Evolutionary conservation across 2,888 invertebrate genomes (phyloP).

Genomic region (Cremastinae sp.): DNA sequence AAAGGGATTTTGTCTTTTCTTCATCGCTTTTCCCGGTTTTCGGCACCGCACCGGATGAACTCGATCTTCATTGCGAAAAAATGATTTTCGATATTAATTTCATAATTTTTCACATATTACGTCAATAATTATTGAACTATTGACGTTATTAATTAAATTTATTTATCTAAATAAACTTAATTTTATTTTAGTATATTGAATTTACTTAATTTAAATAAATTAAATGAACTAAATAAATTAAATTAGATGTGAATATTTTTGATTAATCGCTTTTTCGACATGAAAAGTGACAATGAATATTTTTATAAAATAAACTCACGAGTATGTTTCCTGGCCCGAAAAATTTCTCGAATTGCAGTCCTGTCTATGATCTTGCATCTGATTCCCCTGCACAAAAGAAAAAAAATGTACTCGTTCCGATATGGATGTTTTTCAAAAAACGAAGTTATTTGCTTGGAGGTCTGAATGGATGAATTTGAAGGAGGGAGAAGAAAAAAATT

Average conservation of each 20-base stretch:
- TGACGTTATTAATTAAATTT: too few relatives aligned
- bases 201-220: too few relatives aligned
- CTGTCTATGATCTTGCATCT: constrained; percentile 73
- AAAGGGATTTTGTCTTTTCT: constrained; percentile 84
- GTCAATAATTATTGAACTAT: too few relatives aligned
- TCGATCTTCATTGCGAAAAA: constrained; percentile 67
- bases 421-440: too few relatives aligned
- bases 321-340: constrained; percentile 72
- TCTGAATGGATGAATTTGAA: not conserved
- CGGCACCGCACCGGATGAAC: constrained; percentile 70
- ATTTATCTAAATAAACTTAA: too few relatives aligned
- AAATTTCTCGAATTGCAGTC: constrained; percentile 72
- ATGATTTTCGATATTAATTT: too few relatives aligned
- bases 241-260: too few relatives aligned
- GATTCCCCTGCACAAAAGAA: constrained; percentile 69
- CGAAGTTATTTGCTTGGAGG: too few relatives aligned
- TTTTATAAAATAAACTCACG: constrained; percentile 69
- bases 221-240: too few relatives aligned
- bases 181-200: too few relatives aligned
- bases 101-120: too few relatives aligned
- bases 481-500: not conserved
- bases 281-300: constrained; percentile 1
- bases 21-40: constrained; percentile 73
- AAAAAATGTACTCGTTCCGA: too few relatives aligned
- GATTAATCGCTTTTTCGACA: not conserved